These are phyloP conservation scores for Euproctis similis DNA, from an alignment of 2,888 invertebrate genomes.

Conservation along the genomic window DNA sequence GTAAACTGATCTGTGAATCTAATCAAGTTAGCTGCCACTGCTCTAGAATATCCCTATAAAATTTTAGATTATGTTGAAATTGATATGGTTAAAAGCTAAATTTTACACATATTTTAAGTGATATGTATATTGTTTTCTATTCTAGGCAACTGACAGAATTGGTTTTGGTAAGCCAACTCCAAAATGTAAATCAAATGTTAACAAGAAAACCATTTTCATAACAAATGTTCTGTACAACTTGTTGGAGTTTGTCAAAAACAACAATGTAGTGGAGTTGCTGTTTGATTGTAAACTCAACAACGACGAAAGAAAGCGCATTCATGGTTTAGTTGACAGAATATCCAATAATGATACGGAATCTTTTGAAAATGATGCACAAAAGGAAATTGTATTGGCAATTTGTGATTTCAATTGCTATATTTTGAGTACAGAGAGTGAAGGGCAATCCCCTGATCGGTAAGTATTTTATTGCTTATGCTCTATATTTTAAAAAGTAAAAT, in stretches of 20 bases:
- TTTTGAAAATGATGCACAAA: conserved; percentile 13
- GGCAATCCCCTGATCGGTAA: conserved; percentile 29
- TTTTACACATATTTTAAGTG: too few relatives aligned
- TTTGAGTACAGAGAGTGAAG: conserved; percentile 35
- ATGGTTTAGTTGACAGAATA: conserved; percentile 24
- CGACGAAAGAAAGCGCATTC: conserved; percentile 31
- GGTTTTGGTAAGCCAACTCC: conserved; percentile 25
- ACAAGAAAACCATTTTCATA: conserved; percentile 14
- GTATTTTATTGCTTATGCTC: conserved; percentile 4
- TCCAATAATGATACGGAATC: conserved; percentile 12
- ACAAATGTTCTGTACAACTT: conserved; percentile 33
- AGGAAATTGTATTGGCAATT: conserved; percentile 31
- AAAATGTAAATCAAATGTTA: background rate
- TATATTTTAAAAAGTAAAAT: too few relatives aligned
- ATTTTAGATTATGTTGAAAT: too few relatives aligned
- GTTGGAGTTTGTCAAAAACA: conserved; percentile 43
- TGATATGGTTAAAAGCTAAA: too few relatives aligned
- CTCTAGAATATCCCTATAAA: too few relatives aligned
- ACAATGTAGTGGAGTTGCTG: conserved; percentile 30
- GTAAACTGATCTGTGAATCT: too few relatives aligned
- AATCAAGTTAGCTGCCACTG: too few relatives aligned
- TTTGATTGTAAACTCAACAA: conserved; percentile 31
- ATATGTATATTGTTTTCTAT: conserved; percentile 1
- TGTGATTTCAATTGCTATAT: conserved; percentile 27
- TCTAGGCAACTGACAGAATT: conserved; percentile 25